Evolutionary conservation across 2,113 vertebrate genomes (phyloP).

Genomic region (Equus przewalskii): DNA sequence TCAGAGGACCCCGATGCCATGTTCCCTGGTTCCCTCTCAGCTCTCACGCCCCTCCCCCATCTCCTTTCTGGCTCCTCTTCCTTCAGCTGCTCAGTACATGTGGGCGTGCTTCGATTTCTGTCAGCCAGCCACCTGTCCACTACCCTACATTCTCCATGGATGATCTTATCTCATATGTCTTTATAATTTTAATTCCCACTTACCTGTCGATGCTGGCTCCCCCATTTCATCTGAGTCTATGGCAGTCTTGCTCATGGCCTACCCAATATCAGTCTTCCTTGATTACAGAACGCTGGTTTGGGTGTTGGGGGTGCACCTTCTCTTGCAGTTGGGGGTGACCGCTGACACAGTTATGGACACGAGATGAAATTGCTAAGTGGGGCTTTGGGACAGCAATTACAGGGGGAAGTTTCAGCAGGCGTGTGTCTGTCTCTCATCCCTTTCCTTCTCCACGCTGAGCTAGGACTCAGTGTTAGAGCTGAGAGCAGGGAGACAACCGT

Average conservation of each 20-base stretch:
- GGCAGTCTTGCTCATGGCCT: neutral
- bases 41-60: neutral
- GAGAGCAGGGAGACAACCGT: neutral
- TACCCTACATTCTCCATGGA: neutral
- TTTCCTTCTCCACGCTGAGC: neutral
- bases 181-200: neutral
- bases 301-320: neutral
- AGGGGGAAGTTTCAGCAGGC: too few relatives aligned
- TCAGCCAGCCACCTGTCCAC: too few relatives aligned
- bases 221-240: neutral
- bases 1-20: neutral
- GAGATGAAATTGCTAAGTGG: neutral
- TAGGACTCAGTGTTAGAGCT: too few relatives aligned
- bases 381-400: neutral
- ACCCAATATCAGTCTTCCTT: neutral
- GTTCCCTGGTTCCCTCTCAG: neutral
- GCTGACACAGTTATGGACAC: neutral
- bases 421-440: neutral
- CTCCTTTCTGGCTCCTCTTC: neutral
- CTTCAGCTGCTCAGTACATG: neutral
- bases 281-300: neutral
- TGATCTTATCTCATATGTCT: neutral
- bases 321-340: neutral
- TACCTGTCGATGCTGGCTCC: neutral
- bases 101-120: too few relatives aligned